Evolutionary conservation across 2,888 invertebrate genomes (phyloP), one percentile per base, ranked within the genome.

Genomic region (Tinea pellionella): DNA sequence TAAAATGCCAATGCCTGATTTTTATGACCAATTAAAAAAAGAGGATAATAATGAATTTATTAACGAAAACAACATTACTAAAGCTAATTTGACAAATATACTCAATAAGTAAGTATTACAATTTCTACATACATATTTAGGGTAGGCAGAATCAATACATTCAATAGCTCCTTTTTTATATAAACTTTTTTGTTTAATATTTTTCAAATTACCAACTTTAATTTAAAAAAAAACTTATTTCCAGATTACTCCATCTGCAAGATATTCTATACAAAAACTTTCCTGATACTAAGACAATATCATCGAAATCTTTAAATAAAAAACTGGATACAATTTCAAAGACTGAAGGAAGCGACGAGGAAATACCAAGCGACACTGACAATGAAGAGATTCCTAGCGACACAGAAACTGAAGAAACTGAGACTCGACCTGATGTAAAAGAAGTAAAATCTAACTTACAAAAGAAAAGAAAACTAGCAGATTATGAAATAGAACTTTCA

Each of bases 1-100:
- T 76, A 92, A 92, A 72, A 88, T 97, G 78, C 97, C 97, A 0
- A 90, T 93, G 66, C 72, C 80, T 16, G 88, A 91, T 7, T 72
- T 71, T 6, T 90, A 90, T 67, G 69, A 78, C 9, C 68, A 81
- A 57, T 78, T 90, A 37, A 82, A 74, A 63, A 65, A 71, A 43
- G 65, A 65, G 32, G 73, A 80, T 0, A 84, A 86, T 55, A 71
- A 80, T 42, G 87, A 90, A 30, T 91, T 92, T 69, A 66, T 74
- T 24, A 84, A 88, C 9, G 84, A 88, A 64, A 74, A 88, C 24
- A 78, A 80, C 47, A 77, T 88, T 66, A 85, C 89, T 24, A 89
- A 89, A 67, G 72, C 77, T 15, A 90, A 88, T 65, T 70, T 94
- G 8, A 72, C 87, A 15, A 80, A 77, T 62, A 76, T 94, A 29